Base-by-base conservation (phyloP, 2,888 invertebrate species). In the Ectropis crepuscularia region DNA sequence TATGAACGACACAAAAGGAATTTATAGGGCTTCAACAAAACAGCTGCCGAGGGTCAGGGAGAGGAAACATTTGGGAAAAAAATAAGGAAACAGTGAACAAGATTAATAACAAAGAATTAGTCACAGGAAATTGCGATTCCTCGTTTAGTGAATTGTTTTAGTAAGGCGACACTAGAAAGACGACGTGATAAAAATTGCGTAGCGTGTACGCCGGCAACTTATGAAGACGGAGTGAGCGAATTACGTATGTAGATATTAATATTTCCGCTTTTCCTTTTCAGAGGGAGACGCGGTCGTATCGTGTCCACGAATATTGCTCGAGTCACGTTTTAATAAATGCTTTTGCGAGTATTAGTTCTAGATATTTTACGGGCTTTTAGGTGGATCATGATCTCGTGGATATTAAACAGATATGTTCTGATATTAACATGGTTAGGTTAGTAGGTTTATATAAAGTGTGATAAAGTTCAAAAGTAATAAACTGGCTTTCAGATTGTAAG, bases 81-180 rank as follows among this genome's bases (percentile, higher is more conserved):
- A 82, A 73, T 75, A 80, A 77, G 75, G 77, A 79, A 79, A 79
- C 79, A 79, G 79, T 75, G 77, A 83, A 80, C 80, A 86, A 87
- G 88, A 87, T 87, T 83, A 85, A 88, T 87, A 86, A 80, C 75
- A 74, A 81, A 82, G 82, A 87, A 87, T 88, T 86, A 87, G 87
- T 78, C 80, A 81, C 78, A 77, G 86, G 83, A 87, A 87, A 88
- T 88, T 88, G 86, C 83, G 83, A 85, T 87, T 84, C 79, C 86
- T 85, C 86, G 85, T 86, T 84, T 82, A 83, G 82, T 80, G 79
- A 86, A 86, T 87, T 86, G 82, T 81, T 85, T 74, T 68, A 62
- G 71, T 65, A 74, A 78, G 78, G 77, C 76, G 77, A 74, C 71
- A 71, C 68, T 61, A 71, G 67, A 61, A 63, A 63, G 65, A 65